Conservation (phyloP, 2,113 vertebrate genomes). For the Cyrtonyx montezumae region DNA sequence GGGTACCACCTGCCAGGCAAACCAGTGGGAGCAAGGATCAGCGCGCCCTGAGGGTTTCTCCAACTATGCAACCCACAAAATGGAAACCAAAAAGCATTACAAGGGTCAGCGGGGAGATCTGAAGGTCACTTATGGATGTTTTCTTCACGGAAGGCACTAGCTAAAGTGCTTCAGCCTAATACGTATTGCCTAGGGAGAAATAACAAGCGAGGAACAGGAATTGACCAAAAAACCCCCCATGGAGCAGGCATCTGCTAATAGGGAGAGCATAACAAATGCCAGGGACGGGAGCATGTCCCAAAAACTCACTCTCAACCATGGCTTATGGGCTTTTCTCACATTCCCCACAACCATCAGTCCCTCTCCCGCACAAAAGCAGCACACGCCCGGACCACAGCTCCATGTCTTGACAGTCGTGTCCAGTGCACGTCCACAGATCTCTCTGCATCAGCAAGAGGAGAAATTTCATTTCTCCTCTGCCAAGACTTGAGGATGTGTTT, state of each 20-base stretch:
- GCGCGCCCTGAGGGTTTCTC: neutral
- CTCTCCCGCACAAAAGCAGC: neutral
- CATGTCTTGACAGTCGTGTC: neutral
- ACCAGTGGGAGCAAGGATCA: neutral
- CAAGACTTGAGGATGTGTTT: neutral
- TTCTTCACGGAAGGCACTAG: neutral
- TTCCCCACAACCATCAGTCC: neutral
- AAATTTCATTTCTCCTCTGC: neutral
- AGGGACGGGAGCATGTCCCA: accelerated
- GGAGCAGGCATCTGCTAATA: neutral
- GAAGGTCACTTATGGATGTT: neutral
- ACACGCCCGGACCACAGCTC: slow-evolving; percentile 21
- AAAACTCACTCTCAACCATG: accelerated
- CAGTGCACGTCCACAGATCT: neutral
- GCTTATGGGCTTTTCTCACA: neutral
- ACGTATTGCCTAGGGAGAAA: accelerated
- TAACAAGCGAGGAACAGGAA: neutral
- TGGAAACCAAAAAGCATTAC: neutral
- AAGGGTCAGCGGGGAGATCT: neutral
- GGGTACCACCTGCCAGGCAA: neutral
- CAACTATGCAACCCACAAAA: neutral
- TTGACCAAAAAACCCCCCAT: neutral
- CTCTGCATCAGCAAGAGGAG: neutral
- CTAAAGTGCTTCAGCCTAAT: neutral
- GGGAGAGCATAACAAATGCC: accelerated